phyloP scores from a whole-genome alignment of 2,888 invertebrate species.

The Morpho achilles region DNA sequence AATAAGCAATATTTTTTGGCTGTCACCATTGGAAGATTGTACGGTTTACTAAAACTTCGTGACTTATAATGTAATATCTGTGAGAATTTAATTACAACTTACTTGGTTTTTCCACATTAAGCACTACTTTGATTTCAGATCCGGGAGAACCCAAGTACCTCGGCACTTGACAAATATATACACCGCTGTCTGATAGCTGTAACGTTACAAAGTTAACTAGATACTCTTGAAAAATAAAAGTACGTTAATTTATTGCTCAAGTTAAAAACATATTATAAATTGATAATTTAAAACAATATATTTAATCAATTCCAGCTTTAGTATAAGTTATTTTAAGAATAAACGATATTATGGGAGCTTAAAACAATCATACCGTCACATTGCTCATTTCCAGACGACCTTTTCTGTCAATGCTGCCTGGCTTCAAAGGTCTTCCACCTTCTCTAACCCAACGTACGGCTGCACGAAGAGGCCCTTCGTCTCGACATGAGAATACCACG shows the following conservation, averaged over 20 bases:
- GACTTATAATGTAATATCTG: no score
- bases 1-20: no score
- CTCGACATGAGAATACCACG: constrained; percentile 95
- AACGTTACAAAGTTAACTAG: constrained; percentile 10
- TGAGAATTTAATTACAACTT: constrained; percentile 58
- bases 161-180: constrained; percentile 90
- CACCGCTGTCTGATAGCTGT: constrained; percentile 86
- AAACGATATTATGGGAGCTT: background rate
- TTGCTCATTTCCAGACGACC: constrained; percentile 89
- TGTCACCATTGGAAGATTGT: no score
- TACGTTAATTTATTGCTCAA: no score
- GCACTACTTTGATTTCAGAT: constrained; percentile 82
- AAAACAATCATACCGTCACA: constrained; percentile 8
- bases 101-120: constrained; percentile 86
- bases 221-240: no score
- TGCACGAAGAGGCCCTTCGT: constrained; percentile 89
- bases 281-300: no score
- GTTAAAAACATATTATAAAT: no score
- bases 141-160: constrained; percentile 83
- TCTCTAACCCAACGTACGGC: constrained; percentile 87
- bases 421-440: constrained; percentile 85
- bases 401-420: constrained; percentile 84
- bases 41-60: no score
- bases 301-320: no score
- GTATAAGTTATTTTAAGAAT: no score